Evolutionary conservation across 2,113 vertebrate species (phyloP).

Genomic region (Esox niger): DNA sequence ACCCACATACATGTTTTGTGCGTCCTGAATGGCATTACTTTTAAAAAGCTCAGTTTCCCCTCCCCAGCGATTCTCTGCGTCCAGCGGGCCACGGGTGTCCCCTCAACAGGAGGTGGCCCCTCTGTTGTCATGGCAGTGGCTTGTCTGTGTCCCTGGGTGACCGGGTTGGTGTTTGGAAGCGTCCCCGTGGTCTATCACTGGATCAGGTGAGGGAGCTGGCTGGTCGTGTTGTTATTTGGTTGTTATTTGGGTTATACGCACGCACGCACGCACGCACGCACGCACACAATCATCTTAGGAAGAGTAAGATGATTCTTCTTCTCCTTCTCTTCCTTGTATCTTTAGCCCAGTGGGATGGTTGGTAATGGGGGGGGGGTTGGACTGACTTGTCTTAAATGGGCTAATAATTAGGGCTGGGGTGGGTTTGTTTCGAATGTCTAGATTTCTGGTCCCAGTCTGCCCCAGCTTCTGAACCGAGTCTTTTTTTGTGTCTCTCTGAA

Average conservation of each 20-base stretch:
- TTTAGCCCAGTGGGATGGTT: too few relatives aligned
- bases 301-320: too few relatives aligned
- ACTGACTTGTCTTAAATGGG: background rate
- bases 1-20: too few relatives aligned
- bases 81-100: constrained; percentile 48
- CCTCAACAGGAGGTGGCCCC: constrained; percentile 26
- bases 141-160: constrained; percentile 64
- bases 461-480: background rate
- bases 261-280: too few relatives aligned
- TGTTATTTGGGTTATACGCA: too few relatives aligned
- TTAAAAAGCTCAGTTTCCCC: background rate
- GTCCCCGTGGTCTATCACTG: constrained; percentile 68
- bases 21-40: too few relatives aligned
- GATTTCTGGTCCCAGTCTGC: background rate
- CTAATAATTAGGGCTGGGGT: background rate
- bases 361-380: too few relatives aligned
- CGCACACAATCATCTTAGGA: too few relatives aligned
- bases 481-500: too few relatives aligned
- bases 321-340: too few relatives aligned
- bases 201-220: constrained; percentile 56
- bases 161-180: constrained; percentile 64
- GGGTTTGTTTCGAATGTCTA: background rate
- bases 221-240: too few relatives aligned
- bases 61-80: constrained; percentile 63
- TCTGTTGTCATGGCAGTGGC: constrained; percentile 44